Conservation (phyloP, 1,140 invertebrate species). For the Drosophila oshimai region DNA sequence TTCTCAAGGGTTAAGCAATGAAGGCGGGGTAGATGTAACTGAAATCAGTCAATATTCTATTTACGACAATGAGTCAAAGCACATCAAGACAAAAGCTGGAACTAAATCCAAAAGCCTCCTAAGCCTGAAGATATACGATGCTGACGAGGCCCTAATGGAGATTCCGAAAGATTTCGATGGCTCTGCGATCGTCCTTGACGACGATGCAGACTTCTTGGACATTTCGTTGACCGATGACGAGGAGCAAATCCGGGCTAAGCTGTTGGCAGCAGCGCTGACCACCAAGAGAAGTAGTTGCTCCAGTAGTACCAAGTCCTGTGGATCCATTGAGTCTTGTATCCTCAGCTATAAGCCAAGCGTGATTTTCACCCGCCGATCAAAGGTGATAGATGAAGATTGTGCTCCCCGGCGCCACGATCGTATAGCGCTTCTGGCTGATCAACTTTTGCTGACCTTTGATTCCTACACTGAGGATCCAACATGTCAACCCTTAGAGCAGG, state of each 20-base stretch:
- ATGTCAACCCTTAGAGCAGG: not conserved
- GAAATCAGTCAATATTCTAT: no score
- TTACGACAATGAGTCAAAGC: not conserved
- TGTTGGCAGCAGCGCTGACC: constrained; percentile 25
- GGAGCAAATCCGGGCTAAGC: constrained; percentile 28
- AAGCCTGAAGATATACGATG: constrained; percentile 18
- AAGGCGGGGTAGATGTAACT: not conserved
- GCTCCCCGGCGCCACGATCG: constrained; percentile 3
- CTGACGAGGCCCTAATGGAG: constrained; percentile 21
- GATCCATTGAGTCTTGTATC: constrained; percentile 6
- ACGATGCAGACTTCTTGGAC: constrained; percentile 33
- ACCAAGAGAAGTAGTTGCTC: not conserved
- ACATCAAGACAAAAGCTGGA: not conserved
- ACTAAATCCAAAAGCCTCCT: not conserved
- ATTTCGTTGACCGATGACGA: constrained; percentile 32
- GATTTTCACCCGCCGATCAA: constrained; percentile 43
- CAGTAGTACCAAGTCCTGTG: not conserved
- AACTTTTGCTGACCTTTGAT: constrained; percentile 1
- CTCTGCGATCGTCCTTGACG: constrained; percentile 16
- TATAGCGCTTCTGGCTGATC: constrained; percentile 44
- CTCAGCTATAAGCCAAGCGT: constrained; percentile 36
- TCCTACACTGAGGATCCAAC: not conserved
- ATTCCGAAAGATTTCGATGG: constrained; percentile 5
- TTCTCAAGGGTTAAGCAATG: no score
- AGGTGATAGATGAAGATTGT: not conserved